Conservation (phyloP, 1,140 invertebrate genomes). For the Papilio aristodemus region DNA sequence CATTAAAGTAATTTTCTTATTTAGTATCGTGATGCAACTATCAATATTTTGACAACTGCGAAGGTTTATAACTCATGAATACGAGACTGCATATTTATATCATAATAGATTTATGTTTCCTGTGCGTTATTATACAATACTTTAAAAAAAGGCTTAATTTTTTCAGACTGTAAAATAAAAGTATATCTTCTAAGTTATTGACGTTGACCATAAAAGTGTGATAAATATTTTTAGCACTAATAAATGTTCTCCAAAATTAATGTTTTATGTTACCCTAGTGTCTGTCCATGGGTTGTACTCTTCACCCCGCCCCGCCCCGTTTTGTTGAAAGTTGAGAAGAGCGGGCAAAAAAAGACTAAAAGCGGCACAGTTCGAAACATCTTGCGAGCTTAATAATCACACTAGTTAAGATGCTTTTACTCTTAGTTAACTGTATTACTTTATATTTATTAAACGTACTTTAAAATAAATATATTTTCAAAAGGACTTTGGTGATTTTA, state of each 20-base stretch:
- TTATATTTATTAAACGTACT: background rate
- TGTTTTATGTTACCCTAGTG: background rate
- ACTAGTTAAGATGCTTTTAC: constrained; percentile 7
- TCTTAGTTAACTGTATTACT: background rate
- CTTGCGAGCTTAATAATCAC: constrained; percentile 23
- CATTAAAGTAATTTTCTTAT: too few species aligned
- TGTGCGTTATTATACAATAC: too few species aligned
- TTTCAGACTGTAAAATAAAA: too few species aligned
- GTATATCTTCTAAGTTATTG: background rate
- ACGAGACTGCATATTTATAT: too few species aligned
- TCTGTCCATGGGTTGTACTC: constrained; percentile 10
- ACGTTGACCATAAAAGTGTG: background rate
- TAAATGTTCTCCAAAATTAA: background rate
- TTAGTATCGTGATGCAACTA: too few species aligned
- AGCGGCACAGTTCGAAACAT: constrained; percentile 25
- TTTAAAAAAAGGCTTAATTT: too few species aligned
- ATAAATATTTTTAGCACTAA: background rate
- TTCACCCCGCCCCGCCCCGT: constrained; percentile 5
- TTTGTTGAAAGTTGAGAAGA: constrained; percentile 31
- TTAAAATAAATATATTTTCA: background rate
- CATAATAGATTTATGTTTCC: too few species aligned
- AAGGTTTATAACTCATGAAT: too few species aligned
- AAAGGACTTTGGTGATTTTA: too few species aligned
- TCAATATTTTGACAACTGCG: too few species aligned
- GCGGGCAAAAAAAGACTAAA: constrained; percentile 21